phyloP scores from a whole-genome alignment of 2,113 vertebrate genomes.

The Crocuta crocuta region DNA sequence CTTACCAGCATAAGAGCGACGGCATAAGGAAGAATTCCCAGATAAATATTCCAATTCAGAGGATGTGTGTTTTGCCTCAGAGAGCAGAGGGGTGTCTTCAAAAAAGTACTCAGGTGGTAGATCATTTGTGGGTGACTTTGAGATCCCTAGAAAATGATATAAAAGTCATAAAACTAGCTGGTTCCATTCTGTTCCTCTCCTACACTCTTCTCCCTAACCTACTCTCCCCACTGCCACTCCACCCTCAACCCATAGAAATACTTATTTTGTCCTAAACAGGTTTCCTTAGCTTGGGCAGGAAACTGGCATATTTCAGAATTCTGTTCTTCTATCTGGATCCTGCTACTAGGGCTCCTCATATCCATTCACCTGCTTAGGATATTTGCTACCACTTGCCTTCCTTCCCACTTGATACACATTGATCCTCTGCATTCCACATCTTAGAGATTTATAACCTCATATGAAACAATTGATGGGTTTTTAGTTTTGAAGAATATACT shows the following conservation, averaged over 20 bases:
- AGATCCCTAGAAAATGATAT: background rate
- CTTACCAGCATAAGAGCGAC: background rate
- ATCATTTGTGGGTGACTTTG: fast-evolving
- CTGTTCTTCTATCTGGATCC: background rate
- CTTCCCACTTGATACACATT: background rate
- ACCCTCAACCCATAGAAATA: background rate
- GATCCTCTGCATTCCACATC: fast-evolving
- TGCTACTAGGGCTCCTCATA: background rate
- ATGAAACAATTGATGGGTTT: background rate
- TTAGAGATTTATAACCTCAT: background rate
- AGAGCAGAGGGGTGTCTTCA: background rate
- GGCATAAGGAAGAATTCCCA: background rate
- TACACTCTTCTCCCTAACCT: background rate
- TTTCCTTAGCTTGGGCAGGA: background rate
- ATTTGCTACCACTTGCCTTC: background rate
- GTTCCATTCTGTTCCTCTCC: background rate
- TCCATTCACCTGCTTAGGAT: background rate
- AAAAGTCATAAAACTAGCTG: background rate
- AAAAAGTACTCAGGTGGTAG: background rate
- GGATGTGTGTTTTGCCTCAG: background rate
- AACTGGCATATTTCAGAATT: background rate
- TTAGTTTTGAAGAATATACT: background rate
- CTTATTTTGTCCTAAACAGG: background rate
- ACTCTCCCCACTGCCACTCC: background rate
- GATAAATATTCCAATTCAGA: background rate